These are phyloP conservation scores for Ceratotherium simum DNA, from an alignment of 2,113 vertebrate genomes.

Conservation along the genomic window DNA sequence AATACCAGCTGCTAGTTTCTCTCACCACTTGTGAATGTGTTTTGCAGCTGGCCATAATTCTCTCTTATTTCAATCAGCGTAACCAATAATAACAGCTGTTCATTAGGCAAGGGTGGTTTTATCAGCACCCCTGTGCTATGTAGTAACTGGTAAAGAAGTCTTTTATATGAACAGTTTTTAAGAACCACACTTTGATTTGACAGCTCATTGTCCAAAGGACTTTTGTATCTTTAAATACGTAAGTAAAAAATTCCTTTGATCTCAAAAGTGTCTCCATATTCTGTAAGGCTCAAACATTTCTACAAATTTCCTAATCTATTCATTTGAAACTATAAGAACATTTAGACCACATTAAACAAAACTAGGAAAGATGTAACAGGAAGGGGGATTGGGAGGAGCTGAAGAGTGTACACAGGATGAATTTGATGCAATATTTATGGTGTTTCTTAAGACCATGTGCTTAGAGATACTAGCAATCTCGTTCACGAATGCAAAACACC, in stretches of 20 bases:
- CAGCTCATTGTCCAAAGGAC: slow-evolving; percentile 74
- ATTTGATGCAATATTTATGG: not conserved
- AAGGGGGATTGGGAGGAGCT: not conserved
- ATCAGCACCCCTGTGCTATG: slow-evolving; percentile 79
- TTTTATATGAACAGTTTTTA: slow-evolving; percentile 75
- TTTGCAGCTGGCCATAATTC: slow-evolving; percentile 87
- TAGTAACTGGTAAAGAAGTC: slow-evolving; percentile 75
- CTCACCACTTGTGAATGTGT: slow-evolving; percentile 81
- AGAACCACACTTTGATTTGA: slow-evolving; percentile 78
- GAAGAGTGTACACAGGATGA: not conserved
- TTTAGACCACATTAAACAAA: not conserved
- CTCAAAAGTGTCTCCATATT: slow-evolving; percentile 76
- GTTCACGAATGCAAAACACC: not conserved
- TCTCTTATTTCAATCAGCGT: slow-evolving; percentile 85
- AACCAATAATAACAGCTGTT: slow-evolving; percentile 88
- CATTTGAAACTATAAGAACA: slow-evolving; percentile 52
- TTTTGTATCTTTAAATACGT: slow-evolving; percentile 59
- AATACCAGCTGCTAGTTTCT: slow-evolving; percentile 86
- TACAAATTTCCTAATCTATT: slow-evolving; percentile 69
- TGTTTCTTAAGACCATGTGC: not conserved
- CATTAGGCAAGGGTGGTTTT: slow-evolving; percentile 84
- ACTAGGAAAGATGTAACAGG: not conserved
- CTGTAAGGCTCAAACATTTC: slow-evolving; percentile 77
- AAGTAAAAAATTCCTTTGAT: slow-evolving; percentile 78
- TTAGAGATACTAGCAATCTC: not conserved